Base-by-base conservation (phyloP, 2,888 invertebrate species). In the Lasioglossum malachurum region DNA sequence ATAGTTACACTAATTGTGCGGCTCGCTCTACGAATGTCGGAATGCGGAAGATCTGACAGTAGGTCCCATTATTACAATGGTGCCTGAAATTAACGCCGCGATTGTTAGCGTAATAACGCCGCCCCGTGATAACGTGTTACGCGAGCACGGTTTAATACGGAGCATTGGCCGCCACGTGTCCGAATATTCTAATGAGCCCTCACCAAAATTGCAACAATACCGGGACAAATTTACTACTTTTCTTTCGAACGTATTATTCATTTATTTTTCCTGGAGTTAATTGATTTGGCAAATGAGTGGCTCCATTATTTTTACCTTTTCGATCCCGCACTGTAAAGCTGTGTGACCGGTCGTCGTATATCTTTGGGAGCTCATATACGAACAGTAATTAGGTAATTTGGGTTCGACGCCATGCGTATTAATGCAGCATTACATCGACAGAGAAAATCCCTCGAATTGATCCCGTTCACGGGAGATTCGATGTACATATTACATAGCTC, bases 1-100 rank as follows among this genome's bases (percentile, higher is more conserved):
- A 46, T 31, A 73, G 67, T 77, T 82, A 49, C 67, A 31, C 73
- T 77, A 82, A 84, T 84, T 74, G 69, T 38, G 84, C 69, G 67
- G 69, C 73, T 84, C 77, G 14, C 38, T 46, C 23, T 31, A 44
- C 4, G 19, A 31, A 60, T 38, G 67, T 57, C 76, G 19, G 16
- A 27, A 8, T 19, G 16, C 27, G 31, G 35, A 67, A 38, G 31
- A 76, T 19, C 31, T 12, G 57, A 74, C 75, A 44, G 75, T 27
- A 35, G 57, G 23, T 23, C 8, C 27, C 31, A 60, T 83, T 69
- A 78, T 83, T 60, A 71, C 38, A 57, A 60, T 31, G 83, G 83
- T 57, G 73, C n/a, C 46, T 41, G 77, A 74, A 75, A 83, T 83
- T 69, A 84, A 41, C 35, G 38, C 12, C 35, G 23, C 27, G 53